Percentiles rank a stretch among this genome's conserved stretches.
Conservation (phyloP, 2,888 invertebrate species). For the Pocota personata region DNA sequence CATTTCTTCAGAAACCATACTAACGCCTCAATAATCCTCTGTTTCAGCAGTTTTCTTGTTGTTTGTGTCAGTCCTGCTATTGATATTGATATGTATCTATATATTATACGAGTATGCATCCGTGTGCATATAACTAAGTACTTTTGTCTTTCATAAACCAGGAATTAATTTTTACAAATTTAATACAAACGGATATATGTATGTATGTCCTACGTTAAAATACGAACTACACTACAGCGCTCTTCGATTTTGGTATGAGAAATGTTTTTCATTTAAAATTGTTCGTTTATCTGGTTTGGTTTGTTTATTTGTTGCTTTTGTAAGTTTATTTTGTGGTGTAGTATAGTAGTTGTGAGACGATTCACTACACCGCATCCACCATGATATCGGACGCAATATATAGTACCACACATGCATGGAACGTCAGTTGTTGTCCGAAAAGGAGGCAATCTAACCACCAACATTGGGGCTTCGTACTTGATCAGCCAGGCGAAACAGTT, state of each 20-base stretch:
- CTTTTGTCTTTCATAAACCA: no score
- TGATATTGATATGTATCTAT: no score
- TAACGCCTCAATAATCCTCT: no score
- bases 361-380: background rate
- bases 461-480: conserved; percentile 46
- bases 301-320: background rate
- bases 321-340: conserved; percentile 11
- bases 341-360: background rate
- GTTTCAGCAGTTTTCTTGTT: no score
- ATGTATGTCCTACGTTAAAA: no score
- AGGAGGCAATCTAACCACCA: conserved; percentile 30
- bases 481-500: conserved; percentile 57
- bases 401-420: background rate
- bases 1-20: no score
- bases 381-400: conserved; percentile 10
- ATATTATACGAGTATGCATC: no score
- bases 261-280: background rate
- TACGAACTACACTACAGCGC: background rate
- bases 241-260: background rate
- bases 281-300: background rate
- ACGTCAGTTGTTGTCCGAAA: conserved; percentile 11
- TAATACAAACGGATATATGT: no score
- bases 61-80: no score
- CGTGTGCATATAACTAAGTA: no score
- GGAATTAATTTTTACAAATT: no score